These are phyloP conservation scores for Leptothorax acervorum DNA, from an alignment of 2,888 invertebrate genomes.

Conservation along the genomic window DNA sequence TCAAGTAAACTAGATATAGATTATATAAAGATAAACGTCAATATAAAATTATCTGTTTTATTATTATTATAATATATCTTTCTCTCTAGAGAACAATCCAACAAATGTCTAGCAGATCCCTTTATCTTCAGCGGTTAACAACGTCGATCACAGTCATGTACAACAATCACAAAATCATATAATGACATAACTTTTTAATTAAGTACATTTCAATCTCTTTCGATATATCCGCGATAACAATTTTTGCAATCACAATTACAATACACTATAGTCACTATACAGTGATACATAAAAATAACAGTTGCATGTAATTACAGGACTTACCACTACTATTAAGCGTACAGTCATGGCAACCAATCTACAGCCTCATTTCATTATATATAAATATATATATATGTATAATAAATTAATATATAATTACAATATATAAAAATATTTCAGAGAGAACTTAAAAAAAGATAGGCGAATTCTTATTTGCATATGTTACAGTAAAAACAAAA, in stretches of 20 bases:
- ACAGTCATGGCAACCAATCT: conserved; percentile 35
- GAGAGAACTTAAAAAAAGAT: background rate
- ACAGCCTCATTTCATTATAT: conserved; percentile 17
- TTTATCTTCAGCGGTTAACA: conserved; percentile 13
- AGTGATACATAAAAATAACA: conserved; percentile 27
- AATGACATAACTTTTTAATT: background rate
- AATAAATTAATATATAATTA: conserved; percentile 20
- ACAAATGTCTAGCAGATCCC: background rate
- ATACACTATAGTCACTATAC: background rate
- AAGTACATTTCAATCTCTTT: conserved; percentile 38
- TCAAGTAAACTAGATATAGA: conserved; percentile 23
- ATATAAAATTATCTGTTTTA: background rate
- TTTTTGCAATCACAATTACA: conserved; percentile 5
- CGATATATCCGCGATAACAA: background rate
- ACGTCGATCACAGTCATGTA: conserved; percentile 56
- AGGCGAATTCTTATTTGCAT: background rate
- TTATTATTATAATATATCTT: conserved; percentile 1
- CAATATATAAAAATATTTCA: conserved; percentile 25
- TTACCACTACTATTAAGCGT: conserved; percentile 30
- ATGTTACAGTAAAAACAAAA: background rate
- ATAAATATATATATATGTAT: background rate
- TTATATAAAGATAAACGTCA: conserved; percentile 19
- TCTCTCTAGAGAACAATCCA: conserved; percentile 55
- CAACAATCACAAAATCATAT: background rate
- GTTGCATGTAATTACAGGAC: background rate